Percentiles rank a stretch among this genome's conserved stretches.
phyloP scores from a whole-genome alignment of 2,888 invertebrate species.

The Clusia tigrina region DNA sequence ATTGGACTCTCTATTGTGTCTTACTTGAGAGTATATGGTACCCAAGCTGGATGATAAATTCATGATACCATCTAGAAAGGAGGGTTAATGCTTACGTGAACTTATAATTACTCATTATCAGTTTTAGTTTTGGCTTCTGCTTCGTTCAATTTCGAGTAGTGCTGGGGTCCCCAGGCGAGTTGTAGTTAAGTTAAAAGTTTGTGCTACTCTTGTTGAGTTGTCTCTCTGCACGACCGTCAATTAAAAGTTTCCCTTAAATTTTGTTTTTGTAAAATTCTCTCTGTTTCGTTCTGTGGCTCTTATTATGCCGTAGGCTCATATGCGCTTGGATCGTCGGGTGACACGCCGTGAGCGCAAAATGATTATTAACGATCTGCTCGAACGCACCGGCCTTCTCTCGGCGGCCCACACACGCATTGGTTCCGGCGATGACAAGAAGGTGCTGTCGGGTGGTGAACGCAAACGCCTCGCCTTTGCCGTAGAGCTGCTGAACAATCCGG shows the following conservation, averaged over 20 bases:
- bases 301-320: conserved; percentile 76
- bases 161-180: background rate
- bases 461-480: conserved; percentile 93
- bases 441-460: conserved; percentile 92
- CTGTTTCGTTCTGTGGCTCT: too few species aligned
- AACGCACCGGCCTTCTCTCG: conserved; percentile 75
- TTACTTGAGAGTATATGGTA: too few species aligned
- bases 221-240: background rate
- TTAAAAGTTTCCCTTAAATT: too few species aligned
- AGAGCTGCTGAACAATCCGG: conserved; percentile 88
- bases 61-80: too few species aligned
- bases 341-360: conserved; percentile 69
- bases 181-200: background rate
- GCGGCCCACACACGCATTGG: conserved; percentile 83
- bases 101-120: too few species aligned
- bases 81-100: too few species aligned
- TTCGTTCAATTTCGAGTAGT: background rate
- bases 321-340: conserved; percentile 79
- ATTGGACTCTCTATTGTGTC: too few species aligned
- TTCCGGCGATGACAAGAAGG: conserved; percentile 75
- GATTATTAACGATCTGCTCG: conserved; percentile 75
- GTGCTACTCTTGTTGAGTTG: background rate
- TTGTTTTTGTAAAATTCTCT: too few species aligned
- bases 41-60: too few species aligned
- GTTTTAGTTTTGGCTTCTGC: too few species aligned